Percentiles rank a stretch among this genome's conserved stretches.
These are phyloP conservation scores for Ochlodes sylvanus DNA, from an alignment of 2,888 invertebrate genomes.

Conservation along the genomic window DNA sequence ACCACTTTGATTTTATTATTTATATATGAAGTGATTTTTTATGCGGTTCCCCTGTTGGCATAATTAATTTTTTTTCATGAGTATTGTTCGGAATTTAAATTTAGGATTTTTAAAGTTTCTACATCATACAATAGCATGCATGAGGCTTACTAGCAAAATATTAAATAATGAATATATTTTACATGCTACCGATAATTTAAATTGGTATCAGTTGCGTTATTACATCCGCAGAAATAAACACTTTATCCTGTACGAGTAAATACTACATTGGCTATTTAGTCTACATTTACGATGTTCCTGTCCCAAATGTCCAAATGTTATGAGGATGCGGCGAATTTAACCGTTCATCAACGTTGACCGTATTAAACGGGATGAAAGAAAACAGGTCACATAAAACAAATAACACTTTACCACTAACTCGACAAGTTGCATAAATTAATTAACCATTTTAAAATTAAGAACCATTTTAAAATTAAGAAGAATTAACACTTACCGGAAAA, in stretches of 20 bases:
- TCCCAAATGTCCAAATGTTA: constrained; percentile 13
- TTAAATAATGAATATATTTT: too few relatives aligned
- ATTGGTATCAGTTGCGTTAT: neutral
- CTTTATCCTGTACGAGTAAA: neutral
- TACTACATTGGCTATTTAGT: neutral
- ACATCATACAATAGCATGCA: too few relatives aligned
- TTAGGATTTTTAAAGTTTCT: too few relatives aligned
- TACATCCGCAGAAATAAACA: neutral
- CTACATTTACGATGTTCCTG: constrained; percentile 27
- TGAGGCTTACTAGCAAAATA: too few relatives aligned
- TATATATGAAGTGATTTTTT: too few relatives aligned
- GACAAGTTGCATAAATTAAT: constrained; percentile 14
- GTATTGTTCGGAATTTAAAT: too few relatives aligned
- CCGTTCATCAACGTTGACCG: constrained; percentile 27
- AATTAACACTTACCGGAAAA: constrained; percentile 78
- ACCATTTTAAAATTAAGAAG: constrained; percentile 41
- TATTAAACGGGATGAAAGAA: constrained; percentile 10
- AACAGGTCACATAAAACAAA: constrained; percentile 22
- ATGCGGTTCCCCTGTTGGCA: too few relatives aligned
- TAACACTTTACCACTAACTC: constrained; percentile 14
- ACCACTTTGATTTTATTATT: too few relatives aligned
- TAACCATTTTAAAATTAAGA: constrained; percentile 40
- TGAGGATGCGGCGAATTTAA: constrained; percentile 35
- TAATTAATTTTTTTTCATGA: too few relatives aligned
- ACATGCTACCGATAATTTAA: neutral